These are phyloP conservation scores for Agrochola circellaris DNA, from an alignment of 2,888 invertebrate species.

Conservation along the genomic window DNA sequence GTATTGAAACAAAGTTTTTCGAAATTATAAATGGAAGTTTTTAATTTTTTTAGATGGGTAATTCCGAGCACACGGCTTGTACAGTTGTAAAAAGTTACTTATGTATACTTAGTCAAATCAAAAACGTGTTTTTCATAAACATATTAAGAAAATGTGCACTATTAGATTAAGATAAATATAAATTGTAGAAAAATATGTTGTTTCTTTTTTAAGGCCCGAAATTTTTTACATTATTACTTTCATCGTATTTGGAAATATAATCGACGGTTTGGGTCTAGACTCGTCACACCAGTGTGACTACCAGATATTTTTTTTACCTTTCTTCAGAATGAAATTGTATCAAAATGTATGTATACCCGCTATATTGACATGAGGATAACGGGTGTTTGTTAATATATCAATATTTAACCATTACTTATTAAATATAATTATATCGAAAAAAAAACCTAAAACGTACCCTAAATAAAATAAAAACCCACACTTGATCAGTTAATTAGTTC, in stretches of 20 bases:
- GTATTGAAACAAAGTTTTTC: not conserved
- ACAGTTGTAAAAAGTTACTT: not conserved
- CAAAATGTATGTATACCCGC: no score
- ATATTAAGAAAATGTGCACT: not conserved
- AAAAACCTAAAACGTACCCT: no score
- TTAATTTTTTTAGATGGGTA: not conserved
- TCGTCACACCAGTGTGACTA: no score
- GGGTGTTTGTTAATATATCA: no score
- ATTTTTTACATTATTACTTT: not conserved
- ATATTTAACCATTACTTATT: no score
- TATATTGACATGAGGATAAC: no score
- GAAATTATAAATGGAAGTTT: not conserved
- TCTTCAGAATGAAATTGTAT: no score
- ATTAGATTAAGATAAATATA: slow-evolving; percentile 23
- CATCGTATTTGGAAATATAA: slow-evolving; percentile 9
- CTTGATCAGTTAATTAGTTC: no score
- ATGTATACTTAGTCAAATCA: not conserved
- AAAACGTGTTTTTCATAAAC: not conserved
- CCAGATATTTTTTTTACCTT: no score
- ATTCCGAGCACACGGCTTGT: not conserved
- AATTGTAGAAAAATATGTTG: slow-evolving; percentile 6
- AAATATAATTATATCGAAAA: no score
- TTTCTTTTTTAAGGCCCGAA: not conserved
- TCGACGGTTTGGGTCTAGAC: not conserved
- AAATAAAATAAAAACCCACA: no score